A percentile compares a stretch with the other conserved stretches of the same genome.
Evolutionary conservation across 1,140 invertebrate species (phyloP).

Genomic region (Drosophila tristis): DNA sequence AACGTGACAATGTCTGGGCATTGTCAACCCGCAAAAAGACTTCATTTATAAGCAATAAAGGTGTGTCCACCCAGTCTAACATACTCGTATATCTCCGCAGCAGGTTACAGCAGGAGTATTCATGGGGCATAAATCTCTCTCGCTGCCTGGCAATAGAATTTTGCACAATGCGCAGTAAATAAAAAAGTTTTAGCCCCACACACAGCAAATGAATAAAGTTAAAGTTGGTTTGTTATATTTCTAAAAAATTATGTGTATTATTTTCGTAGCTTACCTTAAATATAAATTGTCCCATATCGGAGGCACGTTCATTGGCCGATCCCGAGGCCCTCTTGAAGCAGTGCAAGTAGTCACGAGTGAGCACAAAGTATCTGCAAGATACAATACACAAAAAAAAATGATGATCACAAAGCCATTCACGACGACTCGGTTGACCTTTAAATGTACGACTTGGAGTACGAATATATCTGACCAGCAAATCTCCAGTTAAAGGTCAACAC

Average conservation of each 20-base stretch:
- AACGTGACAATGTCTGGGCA: constrained; percentile 65
- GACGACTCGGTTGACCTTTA: constrained; percentile 32
- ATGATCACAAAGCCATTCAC: constrained; percentile 21
- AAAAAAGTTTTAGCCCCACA: constrained; percentile 15
- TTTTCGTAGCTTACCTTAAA: constrained; percentile 86
- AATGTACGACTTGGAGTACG: constrained; percentile 1
- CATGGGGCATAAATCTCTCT: constrained; percentile 68
- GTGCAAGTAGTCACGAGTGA: constrained; percentile 89
- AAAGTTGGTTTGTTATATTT: neutral
- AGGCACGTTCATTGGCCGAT: constrained; percentile 86
- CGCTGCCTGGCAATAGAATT: constrained; percentile 56
- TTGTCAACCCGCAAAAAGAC: constrained; percentile 50
- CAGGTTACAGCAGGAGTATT: constrained; percentile 23
- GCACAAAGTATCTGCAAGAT: constrained; percentile 86
- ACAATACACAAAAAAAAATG: constrained; percentile 2
- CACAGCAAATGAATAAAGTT: constrained; percentile 2
- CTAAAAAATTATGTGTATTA: neutral
- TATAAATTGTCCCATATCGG: constrained; percentile 90
- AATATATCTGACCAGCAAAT: constrained; percentile 29
- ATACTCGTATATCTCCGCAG: neutral
- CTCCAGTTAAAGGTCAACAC: constrained; percentile 63
- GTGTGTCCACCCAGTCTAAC: constrained; percentile 51
- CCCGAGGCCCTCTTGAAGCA: constrained; percentile 88
- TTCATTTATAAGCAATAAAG: constrained; percentile 61
- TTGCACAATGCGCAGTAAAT: constrained; percentile 66